Base-by-base conservation (phyloP, 2,888 invertebrate species). In the Poecilus cupreus region DNA sequence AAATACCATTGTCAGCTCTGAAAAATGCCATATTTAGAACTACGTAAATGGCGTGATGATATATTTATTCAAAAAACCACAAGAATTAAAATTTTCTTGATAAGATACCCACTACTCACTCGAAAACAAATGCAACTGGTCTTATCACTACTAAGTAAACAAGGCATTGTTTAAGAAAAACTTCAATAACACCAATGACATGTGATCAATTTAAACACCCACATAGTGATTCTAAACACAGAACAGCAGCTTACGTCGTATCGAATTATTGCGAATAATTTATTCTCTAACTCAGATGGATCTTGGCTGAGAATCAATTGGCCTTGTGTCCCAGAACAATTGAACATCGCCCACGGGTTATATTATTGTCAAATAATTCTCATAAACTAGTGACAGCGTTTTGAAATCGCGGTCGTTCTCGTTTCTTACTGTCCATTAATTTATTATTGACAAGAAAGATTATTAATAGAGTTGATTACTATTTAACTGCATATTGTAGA, bases 281-380 rank as follows among this genome's bases (percentile, higher is more conserved):
- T 8, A 32, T 60, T 60, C 24, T 60, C 16, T 10, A 6, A 18
- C n/a, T 57, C 26, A 10, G 32, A 60, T 60, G 60, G 18, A 60
- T 60, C 32, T 60, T 60, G 60, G 60, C 60, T 32, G 26, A 26
- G 60, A 60, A 60, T 60, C 60, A 60, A 26, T 60, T 60, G 60
- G 60, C 60, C 13, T 13, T 26, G 26, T 26, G 13, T 60, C 60
- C 60, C 32, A 32, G 32, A 60, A 60, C 60, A 60, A 26, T 60
- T 26, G 26, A 24, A 22, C 4, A 60, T 26, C 32, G 32, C 60
- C 51, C 51, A 51, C 51, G 51, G 51, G 51, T 51, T 8, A 51
- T 51, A 60, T 54, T 18, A 8, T 22, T 22, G 22, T 11, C 22
- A 20, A 54, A 11, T 57, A 57, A 6, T 60, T 26, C 32, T 32